phyloP scores from a whole-genome alignment of 2,113 vertebrate genomes.

The Cygnus atratus region DNA sequence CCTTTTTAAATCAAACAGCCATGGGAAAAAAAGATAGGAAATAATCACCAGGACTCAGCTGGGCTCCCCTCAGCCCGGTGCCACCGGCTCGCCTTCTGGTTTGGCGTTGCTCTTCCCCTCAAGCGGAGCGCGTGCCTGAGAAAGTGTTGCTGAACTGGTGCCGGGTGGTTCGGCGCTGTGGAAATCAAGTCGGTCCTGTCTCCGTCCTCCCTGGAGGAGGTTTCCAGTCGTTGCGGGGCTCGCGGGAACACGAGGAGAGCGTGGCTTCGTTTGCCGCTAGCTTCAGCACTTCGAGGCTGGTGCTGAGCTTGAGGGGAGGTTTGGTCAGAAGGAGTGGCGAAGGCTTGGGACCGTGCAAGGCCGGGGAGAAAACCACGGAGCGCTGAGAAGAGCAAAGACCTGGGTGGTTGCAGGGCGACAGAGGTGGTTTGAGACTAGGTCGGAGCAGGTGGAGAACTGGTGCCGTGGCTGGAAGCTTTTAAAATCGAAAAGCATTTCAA shows the following conservation, averaged over 20 bases:
- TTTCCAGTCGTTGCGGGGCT: not conserved
- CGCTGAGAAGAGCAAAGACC: not conserved
- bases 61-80: not conserved
- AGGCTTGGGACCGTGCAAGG: not conserved
- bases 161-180: not conserved
- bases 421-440: not conserved
- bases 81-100: not conserved
- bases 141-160: not conserved
- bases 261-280: not conserved
- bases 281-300: not conserved
- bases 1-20: not conserved
- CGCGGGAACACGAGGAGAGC: rapidly evolving
- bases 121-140: not conserved
- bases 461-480: not conserved
- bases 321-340: not conserved
- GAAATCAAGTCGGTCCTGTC: constrained; percentile 24
- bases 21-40: not conserved
- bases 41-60: not conserved
- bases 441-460: not conserved
- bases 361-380: not conserved
- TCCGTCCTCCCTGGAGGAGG: not conserved
- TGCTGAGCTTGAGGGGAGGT: not conserved
- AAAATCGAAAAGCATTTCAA: not conserved
- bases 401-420: not conserved
- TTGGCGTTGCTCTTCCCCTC: not conserved